Base-by-base conservation (phyloP, 1,140 invertebrate species). In the Brachionus paranguensis region DNA sequence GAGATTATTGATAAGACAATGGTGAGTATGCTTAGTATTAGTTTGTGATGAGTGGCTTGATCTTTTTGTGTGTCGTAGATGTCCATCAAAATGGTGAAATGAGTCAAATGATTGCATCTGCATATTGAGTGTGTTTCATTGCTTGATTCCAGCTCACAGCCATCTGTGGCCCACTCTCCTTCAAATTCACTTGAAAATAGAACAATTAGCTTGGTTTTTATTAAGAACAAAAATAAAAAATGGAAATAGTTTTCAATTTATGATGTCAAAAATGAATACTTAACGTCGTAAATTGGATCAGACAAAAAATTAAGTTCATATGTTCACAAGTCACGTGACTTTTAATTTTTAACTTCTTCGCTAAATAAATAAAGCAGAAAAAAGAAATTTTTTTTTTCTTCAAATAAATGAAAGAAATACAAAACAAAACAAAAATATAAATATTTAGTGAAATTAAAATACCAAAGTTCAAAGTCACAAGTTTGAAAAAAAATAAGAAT, bases 61-160 rank as follows among this genome's bases (percentile, higher is more conserved):
- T 24, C 12, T 65, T 81, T 68, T 43, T 81, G 78, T 24, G 29
- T 27, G 37, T 83, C 86, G 64, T 86, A 86, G 7, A 89, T 84
- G 78, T 89, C 87, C 88, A 89, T 88, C 29, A 89, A 86, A 5
- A 89, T 93, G 24, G 96, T 96, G 90, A 99, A 99, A 91, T 97
- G 97, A 12, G 96, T 98, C n/a, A 99, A 90, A 89, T 99, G 97
- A 86, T 95, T 93, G 89, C 96, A 99, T 84, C 93, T 92, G 90
- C 97, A 99, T 2, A 93, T 91, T 0, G 96, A 97, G 88, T 97
- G 95, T 0, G 94, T 94, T 1, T 90, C 86, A 90, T 98, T 98
- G 24, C 93, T 94, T 79, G 91, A 91, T 74, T 93, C 92, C 43
- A 96, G 91, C 65, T 92, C 91, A 87, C 96, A 98, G 6, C 96